Conservation (phyloP, 2,888 invertebrate species). For the Drosophila aldrichi region DNA sequence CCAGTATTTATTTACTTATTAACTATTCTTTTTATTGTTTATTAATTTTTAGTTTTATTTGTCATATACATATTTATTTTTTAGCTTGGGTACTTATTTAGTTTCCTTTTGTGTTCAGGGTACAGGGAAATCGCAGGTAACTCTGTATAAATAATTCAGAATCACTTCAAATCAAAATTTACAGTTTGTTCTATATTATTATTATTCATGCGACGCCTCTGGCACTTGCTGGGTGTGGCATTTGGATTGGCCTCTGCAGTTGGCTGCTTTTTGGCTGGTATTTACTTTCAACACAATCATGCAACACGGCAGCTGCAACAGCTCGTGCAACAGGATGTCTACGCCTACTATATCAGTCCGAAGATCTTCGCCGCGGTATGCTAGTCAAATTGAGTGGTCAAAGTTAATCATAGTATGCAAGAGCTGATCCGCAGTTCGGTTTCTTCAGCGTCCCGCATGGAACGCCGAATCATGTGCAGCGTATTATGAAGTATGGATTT, state of each 20-base stretch:
- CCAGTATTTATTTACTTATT: too few species aligned
- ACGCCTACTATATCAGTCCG: conserved; percentile 71
- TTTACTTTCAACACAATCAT: conserved; percentile 70
- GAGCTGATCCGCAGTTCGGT: conserved; percentile 42
- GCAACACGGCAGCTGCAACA: conserved; percentile 48
- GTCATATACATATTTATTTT: too few species aligned
- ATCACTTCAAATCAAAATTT: not conserved
- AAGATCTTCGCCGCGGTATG: conserved; percentile 66
- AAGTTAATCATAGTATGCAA: not conserved
- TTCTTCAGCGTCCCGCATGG: conserved; percentile 46
- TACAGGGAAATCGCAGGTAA: conserved; percentile 1
- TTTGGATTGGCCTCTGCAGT: conserved; percentile 46
- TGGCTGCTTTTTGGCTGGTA: conserved; percentile 63
- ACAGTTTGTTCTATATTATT: not conserved
- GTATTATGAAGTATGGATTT: conserved; percentile 97
- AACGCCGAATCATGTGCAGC: conserved; percentile 85
- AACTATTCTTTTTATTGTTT: too few species aligned
- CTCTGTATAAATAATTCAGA: not conserved
- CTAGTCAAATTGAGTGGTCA: conserved; percentile 4
- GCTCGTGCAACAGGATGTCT: conserved; percentile 68
- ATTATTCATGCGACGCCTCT: conserved; percentile 36
- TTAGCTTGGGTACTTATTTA: too few species aligned
- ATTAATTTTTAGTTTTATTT: too few species aligned
- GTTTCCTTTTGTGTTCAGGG: too few species aligned
- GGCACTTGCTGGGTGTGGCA: conserved; percentile 47